Percentiles rank a stretch among this genome's conserved stretches.
Evolutionary conservation across 2,113 vertebrate genomes (phyloP).

Genomic region (Prionailurus bengalensis): DNA sequence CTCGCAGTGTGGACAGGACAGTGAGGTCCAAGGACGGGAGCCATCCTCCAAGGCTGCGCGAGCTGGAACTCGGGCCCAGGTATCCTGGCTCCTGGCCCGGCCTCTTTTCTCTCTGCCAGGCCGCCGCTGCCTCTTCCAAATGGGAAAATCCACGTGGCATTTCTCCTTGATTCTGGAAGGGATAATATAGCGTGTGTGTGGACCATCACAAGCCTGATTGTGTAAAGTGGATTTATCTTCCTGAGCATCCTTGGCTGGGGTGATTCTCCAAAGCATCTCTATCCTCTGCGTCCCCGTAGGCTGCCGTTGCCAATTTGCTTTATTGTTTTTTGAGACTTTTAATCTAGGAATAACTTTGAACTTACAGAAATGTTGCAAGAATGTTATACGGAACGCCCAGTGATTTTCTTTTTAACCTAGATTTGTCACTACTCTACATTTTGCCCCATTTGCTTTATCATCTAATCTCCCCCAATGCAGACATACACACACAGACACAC

Average conservation of each 20-base stretch:
- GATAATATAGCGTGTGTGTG: rapidly evolving
- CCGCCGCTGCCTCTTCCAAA: background rate
- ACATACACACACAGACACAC: background rate
- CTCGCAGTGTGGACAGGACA: background rate
- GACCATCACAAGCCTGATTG: background rate
- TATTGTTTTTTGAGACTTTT: background rate
- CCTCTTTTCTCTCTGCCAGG: constrained; percentile 63
- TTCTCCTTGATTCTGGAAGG: background rate
- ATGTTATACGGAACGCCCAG: background rate
- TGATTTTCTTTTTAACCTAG: background rate
- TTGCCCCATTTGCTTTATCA: background rate
- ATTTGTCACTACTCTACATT: background rate
- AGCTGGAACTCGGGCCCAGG: constrained; percentile 34
- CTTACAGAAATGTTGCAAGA: background rate
- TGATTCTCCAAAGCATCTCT: background rate
- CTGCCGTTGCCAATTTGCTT: background rate
- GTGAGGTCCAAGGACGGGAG: background rate
- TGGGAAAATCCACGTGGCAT: constrained; percentile 61
- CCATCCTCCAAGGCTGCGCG: background rate
- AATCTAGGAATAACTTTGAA: constrained; percentile 36
- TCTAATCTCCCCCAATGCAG: background rate
- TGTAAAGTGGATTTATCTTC: background rate
- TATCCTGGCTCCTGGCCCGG: constrained; percentile 57
- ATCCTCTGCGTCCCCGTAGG: background rate
- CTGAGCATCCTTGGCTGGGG: background rate